Evolutionary conservation across 2,797 vertebrate species (phyloP), one percentile per base, ranked within the genome.

Genomic region (Thripadectes ignobilis): DNA sequence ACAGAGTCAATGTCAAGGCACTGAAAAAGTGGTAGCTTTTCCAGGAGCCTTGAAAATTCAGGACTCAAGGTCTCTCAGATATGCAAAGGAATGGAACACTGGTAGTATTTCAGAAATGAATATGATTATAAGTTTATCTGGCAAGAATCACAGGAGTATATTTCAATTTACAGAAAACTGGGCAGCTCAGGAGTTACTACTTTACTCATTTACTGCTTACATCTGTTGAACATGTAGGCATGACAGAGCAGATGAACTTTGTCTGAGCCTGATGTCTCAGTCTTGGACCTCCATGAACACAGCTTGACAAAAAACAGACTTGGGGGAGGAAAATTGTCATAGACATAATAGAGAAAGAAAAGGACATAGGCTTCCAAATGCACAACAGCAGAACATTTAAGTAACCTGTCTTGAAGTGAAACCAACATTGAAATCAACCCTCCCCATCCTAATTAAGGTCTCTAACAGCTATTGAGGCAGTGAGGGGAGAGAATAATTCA

Each of bases 1-100:
- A 92, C 89, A 94, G 65, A 92, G 88, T 89, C 95, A 75, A 91
- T 92, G 69, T 65, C 46, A 84, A 92, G 94, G n/a, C 39, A 84
- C 58, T 68, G 51, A 86, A 74, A 89, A 85, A 75, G 20, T 9
- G 9, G 14, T 65, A 57, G 30, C 30, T 82, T 89, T 91, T 88
- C 27, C 52, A 89, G 87, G 52, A 82, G 39, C 77, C 59, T 76
- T 77, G 72, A 78, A 80, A 72, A 27, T 67, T 80, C 45, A n/a
- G 29, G 41, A 26, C 63, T 89, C 87, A 95, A 85, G 66, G 49
- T 95, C 61, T 80, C 68, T 61, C 34, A 71, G 45, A 14, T 41
- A 43, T 39, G 39, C 54, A 74, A 83, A 89, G 48, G 29, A 45
- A 74, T 52, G 55, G 51, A 87, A 73, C 85, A 82, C 23, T 36